These are phyloP conservation scores for Suncus etruscus DNA, from an alignment of 2,113 vertebrate genomes.

Conservation along the genomic window DNA sequence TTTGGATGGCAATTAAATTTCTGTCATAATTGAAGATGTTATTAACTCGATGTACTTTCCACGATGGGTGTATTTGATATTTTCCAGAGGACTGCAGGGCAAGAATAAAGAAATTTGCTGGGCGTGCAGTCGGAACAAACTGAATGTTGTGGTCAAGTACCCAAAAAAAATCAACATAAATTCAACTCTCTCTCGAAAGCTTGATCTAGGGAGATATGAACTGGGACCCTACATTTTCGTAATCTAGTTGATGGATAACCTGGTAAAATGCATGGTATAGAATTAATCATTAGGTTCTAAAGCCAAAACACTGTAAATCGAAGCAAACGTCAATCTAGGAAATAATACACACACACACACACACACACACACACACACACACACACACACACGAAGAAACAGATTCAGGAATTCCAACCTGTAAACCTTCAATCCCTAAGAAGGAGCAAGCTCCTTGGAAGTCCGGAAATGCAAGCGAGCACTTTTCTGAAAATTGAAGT, in stretches of 20 bases:
- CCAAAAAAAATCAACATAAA: not conserved
- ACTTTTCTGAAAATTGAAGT: no score
- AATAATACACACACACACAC: no score
- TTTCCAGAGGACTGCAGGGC: not conserved
- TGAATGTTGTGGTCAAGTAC: not conserved
- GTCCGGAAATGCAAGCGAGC: no score
- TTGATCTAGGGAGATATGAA: not conserved
- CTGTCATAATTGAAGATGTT: not conserved
- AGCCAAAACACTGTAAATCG: no score
- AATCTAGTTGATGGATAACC: not conserved
- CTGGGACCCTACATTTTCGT: not conserved
- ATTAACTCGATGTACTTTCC: not conserved
- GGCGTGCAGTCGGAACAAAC: not conserved
- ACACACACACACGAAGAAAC: no score
- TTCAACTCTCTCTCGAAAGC: not conserved
- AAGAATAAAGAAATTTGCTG: not conserved
- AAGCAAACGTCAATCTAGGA: no score
- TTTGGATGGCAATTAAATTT: not conserved
- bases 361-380: no score
- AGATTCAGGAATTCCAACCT: no score
- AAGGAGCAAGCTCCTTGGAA: no score
- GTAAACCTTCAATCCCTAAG: no score
- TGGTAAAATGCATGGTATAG: not conserved
- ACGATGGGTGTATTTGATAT: not conserved
- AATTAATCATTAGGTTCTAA: no score